phyloP scores from a whole-genome alignment of 2,797 vertebrate species.

The Hephaestus fuliginosus region DNA sequence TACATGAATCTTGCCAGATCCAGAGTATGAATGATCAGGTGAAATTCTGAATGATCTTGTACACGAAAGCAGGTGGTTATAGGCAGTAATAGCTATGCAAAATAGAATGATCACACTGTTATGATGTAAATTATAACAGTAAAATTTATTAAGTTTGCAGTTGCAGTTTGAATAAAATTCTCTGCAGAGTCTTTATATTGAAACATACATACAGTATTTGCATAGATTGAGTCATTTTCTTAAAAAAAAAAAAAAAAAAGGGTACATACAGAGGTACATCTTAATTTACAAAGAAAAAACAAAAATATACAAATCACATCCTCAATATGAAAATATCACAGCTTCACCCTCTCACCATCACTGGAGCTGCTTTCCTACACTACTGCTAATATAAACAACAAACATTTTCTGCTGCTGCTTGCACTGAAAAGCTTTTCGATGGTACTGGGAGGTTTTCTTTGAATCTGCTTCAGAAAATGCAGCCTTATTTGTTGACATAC shows the following conservation, averaged over 20 bases:
- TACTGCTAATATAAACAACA: too few species aligned
- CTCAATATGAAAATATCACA: conserved; percentile 7
- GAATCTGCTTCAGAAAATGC: too few species aligned
- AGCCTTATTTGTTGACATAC: too few species aligned
- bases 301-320: neutral
- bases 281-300: neutral
- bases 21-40: too few species aligned
- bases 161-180: neutral
- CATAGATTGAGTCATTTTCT: neutral
- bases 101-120: neutral
- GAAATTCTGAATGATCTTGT: neutral
- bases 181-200: neutral
- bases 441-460: too few species aligned
- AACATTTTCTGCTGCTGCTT: neutral
- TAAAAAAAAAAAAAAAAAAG: neutral
- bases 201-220: neutral
- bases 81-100: neutral
- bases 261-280: neutral
- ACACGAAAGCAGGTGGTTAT: neutral
- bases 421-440: too few species aligned
- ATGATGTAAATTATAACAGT: neutral
- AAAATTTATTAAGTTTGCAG: conserved; percentile 15
- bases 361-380: neutral
- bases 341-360: neutral
- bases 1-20: too few species aligned